Evolutionary conservation across 1,140 invertebrate genomes (phyloP).

Genomic region (Sitophilus oryzae): DNA sequence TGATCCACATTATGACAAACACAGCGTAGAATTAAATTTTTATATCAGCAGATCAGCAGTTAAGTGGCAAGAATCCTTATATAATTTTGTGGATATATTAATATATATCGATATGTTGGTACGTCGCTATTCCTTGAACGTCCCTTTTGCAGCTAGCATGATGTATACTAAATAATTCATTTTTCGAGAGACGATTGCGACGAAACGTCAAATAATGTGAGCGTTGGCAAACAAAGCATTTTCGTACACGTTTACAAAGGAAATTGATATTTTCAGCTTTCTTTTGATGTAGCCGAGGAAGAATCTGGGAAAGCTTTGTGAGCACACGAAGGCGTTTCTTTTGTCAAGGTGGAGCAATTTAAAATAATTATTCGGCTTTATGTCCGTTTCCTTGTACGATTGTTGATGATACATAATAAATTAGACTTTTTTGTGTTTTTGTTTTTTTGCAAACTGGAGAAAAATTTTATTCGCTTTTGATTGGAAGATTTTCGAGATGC

Average conservation of each 20-base stretch:
- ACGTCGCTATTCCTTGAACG: not conserved
- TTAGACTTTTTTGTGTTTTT: constrained; percentile 1
- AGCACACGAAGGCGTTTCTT: constrained; percentile 14
- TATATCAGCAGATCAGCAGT: too few relatives aligned
- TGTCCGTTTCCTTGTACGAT: constrained; percentile 9
- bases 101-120: too few relatives aligned
- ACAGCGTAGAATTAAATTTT: too few relatives aligned
- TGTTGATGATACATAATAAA: constrained; percentile 21
- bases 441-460: too few relatives aligned
- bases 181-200: constrained; percentile 25
- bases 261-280: constrained; percentile 26
- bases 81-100: too few relatives aligned
- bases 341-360: constrained; percentile 21
- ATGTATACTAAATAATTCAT: constrained; percentile 28
- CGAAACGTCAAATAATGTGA: constrained; percentile 23
- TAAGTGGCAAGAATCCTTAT: too few relatives aligned
- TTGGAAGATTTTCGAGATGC: too few relatives aligned
- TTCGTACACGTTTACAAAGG: constrained; percentile 25
- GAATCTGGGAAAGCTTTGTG: constrained; percentile 19
- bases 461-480: too few relatives aligned
- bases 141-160: constrained; percentile 7
- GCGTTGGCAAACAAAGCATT: constrained; percentile 21
- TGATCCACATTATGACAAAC: too few relatives aligned
- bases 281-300: constrained; percentile 20
- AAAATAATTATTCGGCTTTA: constrained; percentile 18